These are phyloP conservation scores for Norana najaformis DNA, from an alignment of 2,888 invertebrate genomes.

Conservation along the genomic window DNA sequence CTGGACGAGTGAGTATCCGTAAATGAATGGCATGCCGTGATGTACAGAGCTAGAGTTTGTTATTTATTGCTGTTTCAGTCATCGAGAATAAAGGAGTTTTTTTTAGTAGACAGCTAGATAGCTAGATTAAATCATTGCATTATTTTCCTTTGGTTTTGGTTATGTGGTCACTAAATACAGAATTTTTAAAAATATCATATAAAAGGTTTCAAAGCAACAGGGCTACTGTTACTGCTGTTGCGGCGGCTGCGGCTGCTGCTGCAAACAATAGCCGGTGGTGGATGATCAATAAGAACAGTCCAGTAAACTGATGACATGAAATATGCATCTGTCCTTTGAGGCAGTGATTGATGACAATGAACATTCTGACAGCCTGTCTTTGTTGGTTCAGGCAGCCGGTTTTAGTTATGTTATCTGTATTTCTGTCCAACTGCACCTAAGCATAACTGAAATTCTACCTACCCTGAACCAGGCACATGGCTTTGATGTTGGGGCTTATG, in stretches of 20 bases:
- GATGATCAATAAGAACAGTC: background rate
- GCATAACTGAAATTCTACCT: background rate
- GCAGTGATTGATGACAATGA: background rate
- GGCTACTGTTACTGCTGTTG: background rate
- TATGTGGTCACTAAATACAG: background rate
- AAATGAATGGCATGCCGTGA: background rate
- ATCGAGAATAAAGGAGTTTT: background rate
- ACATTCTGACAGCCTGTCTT: background rate
- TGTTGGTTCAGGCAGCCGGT: background rate
- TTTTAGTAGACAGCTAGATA: background rate
- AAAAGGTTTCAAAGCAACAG: background rate
- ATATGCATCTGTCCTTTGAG: constrained; percentile 5
- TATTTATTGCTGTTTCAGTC: background rate
- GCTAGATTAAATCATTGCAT: background rate
- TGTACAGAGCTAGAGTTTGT: background rate
- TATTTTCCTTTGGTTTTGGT: background rate
- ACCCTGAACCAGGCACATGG: background rate
- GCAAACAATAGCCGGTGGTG: background rate
- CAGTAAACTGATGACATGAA: background rate
- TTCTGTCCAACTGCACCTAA: background rate
- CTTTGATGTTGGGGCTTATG: background rate
- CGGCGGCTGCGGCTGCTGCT: no score
- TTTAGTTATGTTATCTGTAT: background rate
- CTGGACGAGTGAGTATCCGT: background rate
- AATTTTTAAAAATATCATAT: background rate